Base-by-base conservation (phyloP, 2,888 invertebrate species). In the Sylvicola fuscatus region DNA sequence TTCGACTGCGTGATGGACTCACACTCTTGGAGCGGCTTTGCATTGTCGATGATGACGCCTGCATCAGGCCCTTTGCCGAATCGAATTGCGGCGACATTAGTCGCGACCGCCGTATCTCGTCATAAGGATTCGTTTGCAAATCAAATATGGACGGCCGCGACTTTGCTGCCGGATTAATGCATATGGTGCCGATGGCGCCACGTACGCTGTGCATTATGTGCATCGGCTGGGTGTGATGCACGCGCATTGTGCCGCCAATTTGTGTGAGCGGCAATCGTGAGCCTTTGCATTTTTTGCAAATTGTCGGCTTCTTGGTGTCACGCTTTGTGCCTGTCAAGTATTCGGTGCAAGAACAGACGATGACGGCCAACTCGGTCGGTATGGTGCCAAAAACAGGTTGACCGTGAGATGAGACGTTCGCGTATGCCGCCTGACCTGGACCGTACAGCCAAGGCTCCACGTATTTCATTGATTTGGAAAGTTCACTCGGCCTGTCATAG, bases 241-340 rank as follows among this genome's bases (percentile, higher is more conserved):
- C 61, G 44, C 70, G 61, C 3, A 76, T 70, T 17, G 76, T 79
- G 34, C 78, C 80, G 45, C 75, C 80, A 41, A 70, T 65, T 45
- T 69, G 65, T 40, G 76, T 67, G 46, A 80, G 63, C 39, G 79
- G 77, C 49, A 80, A 60, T 44, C 80, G 68, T 49, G 79, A 77
- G 47, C 81, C 81, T 51, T 79, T 80, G 61, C 82, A 82, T 64
- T 80, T 81, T 60, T 80, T 78, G 64, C 82, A 82, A 47, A 75
- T 70, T 53, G 70, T 69, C 49, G 80, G 77, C 54, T 74, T 68
- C 60, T 78, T 80, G 51, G 70, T 70, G 47, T 68, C 68, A 54
- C 72, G 67, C 56, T 74, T 72, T 38, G 81, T 81, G 48, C 82
- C 81, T 43, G 70, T 72, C 38, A 80, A 62, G 54, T 81, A 81